Base-by-base conservation (phyloP, 2,888 invertebrate genomes). In the Podabrus alpinus region DNA sequence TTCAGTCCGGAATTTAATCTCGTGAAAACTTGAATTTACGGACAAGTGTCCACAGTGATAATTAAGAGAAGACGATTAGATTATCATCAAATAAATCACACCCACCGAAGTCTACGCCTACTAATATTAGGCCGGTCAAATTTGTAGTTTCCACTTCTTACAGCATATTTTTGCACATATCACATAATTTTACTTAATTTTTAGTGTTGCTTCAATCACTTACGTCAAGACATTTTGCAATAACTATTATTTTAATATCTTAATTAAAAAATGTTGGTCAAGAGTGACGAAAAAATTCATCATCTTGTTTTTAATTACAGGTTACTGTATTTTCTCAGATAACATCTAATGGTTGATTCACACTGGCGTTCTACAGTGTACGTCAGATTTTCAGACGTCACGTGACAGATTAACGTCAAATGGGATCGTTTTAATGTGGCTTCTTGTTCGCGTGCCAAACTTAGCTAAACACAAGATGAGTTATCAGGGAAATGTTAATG, bases 71-170 rank as follows among this genome's bases (percentile, higher is more conserved):
- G 45, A 77, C 80, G 81, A 81, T 81, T 81, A 81, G 77, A 80
- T 80, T 76, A 82, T 70, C 45, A 45, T n/a, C 71, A 78, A 78
- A 79, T 78, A 80, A 79, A 82, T 82, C 83, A 84, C 85, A 85
- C 85, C 84, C 84, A 85, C 84, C 77, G 75, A 62, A 59, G 79
- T 81, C 79, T 81, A 82, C 81, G 82, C 80, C 81, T 83, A 77
- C 75, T 77, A 73, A 72, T 74, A 77, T 70, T 74, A 71, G 69
- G 72, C 75, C 75, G 77, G 75, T 74, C 59, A 68, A 75, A 69
- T 73, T 66, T 24, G 7, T 45, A n/a, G 45, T 45, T 45, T 45
- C 45, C 45, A 45, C 45, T 45, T 29, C n/a, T 45, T 45, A 45
- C n/a, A 45, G 3, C 45, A 45, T 45, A 45, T n/a, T 45, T 21